Conservation (phyloP, 2,113 vertebrate genomes). For the Synchiropus splendidus region DNA sequence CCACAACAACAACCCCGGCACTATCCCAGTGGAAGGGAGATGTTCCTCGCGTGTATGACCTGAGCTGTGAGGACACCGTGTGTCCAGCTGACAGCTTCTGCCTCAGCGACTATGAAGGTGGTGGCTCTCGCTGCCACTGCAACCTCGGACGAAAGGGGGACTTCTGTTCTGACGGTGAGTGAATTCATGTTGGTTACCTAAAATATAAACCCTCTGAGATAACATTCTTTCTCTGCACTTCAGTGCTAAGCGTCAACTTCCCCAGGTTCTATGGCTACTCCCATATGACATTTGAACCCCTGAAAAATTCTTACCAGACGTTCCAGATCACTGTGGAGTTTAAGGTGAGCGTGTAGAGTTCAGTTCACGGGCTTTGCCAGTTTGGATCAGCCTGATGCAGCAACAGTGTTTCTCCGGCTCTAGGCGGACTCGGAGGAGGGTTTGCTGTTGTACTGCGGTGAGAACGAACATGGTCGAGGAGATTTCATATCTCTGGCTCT, state of each 20-base stretch:
- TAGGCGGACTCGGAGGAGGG: slow-evolving; percentile 86
- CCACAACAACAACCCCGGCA: slow-evolving; percentile 26
- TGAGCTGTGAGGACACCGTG: slow-evolving; percentile 76
- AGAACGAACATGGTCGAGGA: slow-evolving; percentile 81
- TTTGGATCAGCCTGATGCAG: too few relatives aligned
- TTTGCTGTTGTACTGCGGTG: slow-evolving; percentile 89
- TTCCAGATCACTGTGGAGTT: slow-evolving; percentile 93
- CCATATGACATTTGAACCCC: slow-evolving; percentile 89
- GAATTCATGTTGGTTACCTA: neutral
- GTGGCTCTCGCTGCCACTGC: slow-evolving; percentile 87
- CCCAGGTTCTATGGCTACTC: slow-evolving; percentile 88
- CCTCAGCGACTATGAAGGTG: slow-evolving; percentile 73
- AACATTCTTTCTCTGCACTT: slow-evolving; percentile 12
- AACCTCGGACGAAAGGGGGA: slow-evolving; percentile 81
- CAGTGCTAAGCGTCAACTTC: slow-evolving; percentile 80
- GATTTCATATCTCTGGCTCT: slow-evolving; percentile 86
- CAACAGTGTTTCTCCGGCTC: slow-evolving; percentile 3
- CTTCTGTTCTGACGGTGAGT: slow-evolving; percentile 75
- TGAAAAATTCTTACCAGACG: slow-evolving; percentile 90
- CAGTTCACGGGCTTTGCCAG: too few relatives aligned
- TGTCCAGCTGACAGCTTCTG: slow-evolving; percentile 89
- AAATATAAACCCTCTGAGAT: too few relatives aligned
- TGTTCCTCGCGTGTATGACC: slow-evolving; percentile 59
- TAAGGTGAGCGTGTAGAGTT: slow-evolving; percentile 65
- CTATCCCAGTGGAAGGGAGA: slow-evolving; percentile 33